phyloP scores from a whole-genome alignment of 2,888 invertebrate genomes.

The Geophilus truncorum region DNA sequence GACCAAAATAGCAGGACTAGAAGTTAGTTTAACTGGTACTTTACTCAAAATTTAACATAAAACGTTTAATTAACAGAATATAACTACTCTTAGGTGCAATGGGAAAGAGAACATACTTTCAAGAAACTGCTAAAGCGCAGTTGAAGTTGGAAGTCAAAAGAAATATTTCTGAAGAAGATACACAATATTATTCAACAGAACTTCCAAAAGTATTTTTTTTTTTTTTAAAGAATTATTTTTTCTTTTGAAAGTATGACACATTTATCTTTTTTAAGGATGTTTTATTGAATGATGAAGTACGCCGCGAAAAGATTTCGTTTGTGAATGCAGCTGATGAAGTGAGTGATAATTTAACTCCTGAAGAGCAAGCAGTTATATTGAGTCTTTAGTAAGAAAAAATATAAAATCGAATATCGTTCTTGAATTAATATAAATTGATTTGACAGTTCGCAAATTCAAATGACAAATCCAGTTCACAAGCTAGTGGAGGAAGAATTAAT shows the following conservation, averaged over 20 bases:
- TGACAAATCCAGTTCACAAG: constrained; percentile 72
- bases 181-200: background rate
- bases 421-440: constrained; percentile 33
- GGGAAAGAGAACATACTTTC: constrained; percentile 86
- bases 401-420: background rate
- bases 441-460: constrained; percentile 63
- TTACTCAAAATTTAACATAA: background rate
- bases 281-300: background rate
- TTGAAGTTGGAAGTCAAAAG: constrained; percentile 55
- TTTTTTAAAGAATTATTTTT: too few relatives aligned
- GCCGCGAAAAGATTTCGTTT: background rate
- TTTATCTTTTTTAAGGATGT: too few relatives aligned
- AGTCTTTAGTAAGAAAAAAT: background rate
- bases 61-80: background rate
- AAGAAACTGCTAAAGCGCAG: constrained; percentile 75
- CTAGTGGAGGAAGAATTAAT: constrained; percentile 72
- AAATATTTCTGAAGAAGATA: background rate
- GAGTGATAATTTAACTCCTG: background rate
- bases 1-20: constrained; percentile 60
- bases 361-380: background rate
- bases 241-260: too few relatives aligned
- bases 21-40: constrained; percentile 61
- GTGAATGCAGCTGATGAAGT: background rate
- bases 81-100: constrained; percentile 60
- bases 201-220: constrained; percentile 37